phyloP scores from a whole-genome alignment of 92 coral and sea anemone genomes.

The Zoanthus sociatus region DNA sequence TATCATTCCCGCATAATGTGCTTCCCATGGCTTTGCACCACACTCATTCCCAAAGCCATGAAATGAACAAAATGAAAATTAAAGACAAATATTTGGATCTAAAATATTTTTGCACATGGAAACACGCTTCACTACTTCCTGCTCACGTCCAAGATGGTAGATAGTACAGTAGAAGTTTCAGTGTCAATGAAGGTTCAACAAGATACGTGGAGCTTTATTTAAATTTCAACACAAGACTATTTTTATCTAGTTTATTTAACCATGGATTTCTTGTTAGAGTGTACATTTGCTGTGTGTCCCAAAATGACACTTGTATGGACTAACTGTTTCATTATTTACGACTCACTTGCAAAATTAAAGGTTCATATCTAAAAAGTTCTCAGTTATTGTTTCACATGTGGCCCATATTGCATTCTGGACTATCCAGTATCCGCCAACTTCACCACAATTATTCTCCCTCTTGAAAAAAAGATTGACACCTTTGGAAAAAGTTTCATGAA shows the following conservation, averaged over 20 bases:
- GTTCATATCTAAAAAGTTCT: no score
- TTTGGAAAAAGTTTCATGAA: no score
- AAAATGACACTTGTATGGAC: no score
- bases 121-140: background rate
- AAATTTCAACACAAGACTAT: background rate
- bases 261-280: background rate
- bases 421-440: no score
- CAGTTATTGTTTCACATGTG: no score
- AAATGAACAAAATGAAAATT: slow-evolving; percentile 31
- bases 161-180: background rate
- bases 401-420: no score
- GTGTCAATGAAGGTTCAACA: background rate
- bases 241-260: background rate
- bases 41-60: slow-evolving; percentile 24
- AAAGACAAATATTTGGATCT: background rate
- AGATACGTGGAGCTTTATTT: background rate
- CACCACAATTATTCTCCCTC: no score
- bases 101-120: background rate
- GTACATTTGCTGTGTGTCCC: no score
- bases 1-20: slow-evolving; percentile 33
- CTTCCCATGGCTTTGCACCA: slow-evolving; percentile 50
- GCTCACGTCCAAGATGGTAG: slow-evolving; percentile 13
- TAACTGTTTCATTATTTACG: no score
- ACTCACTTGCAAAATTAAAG: no score
- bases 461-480: no score